phyloP scores from a whole-genome alignment of 2,113 vertebrate genomes.

The Tachysurus fulvidraco region DNA sequence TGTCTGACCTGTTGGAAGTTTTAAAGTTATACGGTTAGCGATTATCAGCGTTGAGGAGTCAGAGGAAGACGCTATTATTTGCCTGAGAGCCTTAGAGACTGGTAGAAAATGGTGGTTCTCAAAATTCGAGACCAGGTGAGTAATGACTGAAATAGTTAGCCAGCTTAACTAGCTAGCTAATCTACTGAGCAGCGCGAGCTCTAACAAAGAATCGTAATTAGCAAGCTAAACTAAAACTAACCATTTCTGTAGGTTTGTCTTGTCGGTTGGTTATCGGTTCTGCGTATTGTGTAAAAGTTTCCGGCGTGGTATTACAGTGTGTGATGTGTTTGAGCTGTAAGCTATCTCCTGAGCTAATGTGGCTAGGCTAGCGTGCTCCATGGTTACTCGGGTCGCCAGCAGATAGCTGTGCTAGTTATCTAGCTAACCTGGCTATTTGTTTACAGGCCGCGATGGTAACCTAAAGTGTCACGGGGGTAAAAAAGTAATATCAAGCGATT shows the following conservation, averaged over 20 bases:
- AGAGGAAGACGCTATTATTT: slow-evolving; percentile 53
- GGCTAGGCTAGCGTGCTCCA: slow-evolving; percentile 16
- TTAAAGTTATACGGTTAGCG: slow-evolving; percentile 52
- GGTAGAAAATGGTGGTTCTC: slow-evolving; percentile 80
- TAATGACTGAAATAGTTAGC: slow-evolving; percentile 34
- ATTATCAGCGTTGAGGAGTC: slow-evolving; percentile 48
- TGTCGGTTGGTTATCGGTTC: background rate
- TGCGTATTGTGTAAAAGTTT: background rate
- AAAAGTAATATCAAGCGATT: too few relatives aligned
- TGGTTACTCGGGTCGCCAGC: background rate
- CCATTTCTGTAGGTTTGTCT: background rate
- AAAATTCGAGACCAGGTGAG: slow-evolving; percentile 82
- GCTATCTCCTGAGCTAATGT: background rate
- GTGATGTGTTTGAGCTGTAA: background rate
- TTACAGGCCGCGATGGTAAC: slow-evolving; percentile 22
- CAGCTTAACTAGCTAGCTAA: slow-evolving; percentile 2
- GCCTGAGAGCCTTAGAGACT: slow-evolving; percentile 66
- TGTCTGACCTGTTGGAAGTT: slow-evolving; percentile 45
- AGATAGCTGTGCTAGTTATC: background rate
- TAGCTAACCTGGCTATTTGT: slow-evolving; percentile 10
- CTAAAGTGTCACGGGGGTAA: background rate
- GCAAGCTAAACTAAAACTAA: background rate
- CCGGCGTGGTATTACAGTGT: background rate
- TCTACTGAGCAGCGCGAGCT: background rate
- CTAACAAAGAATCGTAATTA: background rate